Base-by-base conservation (phyloP, 2,797 vertebrate species). In the Hephaestus fuliginosus region DNA sequence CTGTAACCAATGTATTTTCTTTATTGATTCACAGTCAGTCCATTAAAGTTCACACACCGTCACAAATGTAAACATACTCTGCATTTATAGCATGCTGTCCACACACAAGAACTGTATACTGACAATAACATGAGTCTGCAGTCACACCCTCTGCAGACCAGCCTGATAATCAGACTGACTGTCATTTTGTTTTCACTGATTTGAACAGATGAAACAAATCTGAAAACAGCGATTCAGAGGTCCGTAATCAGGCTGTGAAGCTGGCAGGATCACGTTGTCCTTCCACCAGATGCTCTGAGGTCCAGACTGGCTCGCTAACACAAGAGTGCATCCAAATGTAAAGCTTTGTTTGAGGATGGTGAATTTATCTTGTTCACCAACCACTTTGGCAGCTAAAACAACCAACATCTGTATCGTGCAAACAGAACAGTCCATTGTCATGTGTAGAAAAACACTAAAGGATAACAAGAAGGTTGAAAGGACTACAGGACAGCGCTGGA, bases 401-500 rank as follows among this genome's bases (percentile, higher is more conserved):
- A n/a, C 22, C 20, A 22, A 5, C 33, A 57, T 30, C 17, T 60
- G 46, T 41, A 0, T 64, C 12, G 20, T 60, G 5, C 25, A 41
- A 70, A 65, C 8, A 57, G 1, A n/a, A 76, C 33, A 75, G 60
- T 51, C 57, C 14, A 36, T 33, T 64, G 13, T 66, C 36, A 17
- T 1, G 2, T 60, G 14, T 51, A 17, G 12, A 70, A 46, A 58
- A 30, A 55, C 14, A 5, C 30, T 33, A 67, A 73, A 72, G 28
- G 12, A 18, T 64, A 30, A 53, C 3, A 1, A 17, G 17, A 15
- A 28, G 1, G n/a, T 2, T 51, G 3, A 53, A 53, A 20, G 36
- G n/a, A 25, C 96, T 95, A 99, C 53, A 99, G 96, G 30, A 98
- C 95, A 0, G 98, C 97, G 0, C 97, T 95, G 11, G 97, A 98